Percentiles rank a stretch among this genome's conserved stretches.
Conservation (phyloP, 2,888 invertebrate genomes). For the Thecophora atra region DNA sequence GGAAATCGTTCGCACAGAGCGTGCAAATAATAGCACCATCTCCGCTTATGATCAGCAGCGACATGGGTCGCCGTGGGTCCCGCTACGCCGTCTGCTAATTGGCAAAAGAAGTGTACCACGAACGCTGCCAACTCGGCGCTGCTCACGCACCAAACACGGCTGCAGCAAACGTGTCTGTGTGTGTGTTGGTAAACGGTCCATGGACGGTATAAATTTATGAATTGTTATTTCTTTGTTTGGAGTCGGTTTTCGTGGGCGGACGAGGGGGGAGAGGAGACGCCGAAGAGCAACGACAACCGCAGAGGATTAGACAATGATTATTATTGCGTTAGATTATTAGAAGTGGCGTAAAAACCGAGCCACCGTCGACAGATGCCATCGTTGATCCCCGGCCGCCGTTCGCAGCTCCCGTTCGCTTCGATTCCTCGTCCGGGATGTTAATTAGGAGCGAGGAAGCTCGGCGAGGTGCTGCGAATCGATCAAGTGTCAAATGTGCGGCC, state of each 20-base stretch:
- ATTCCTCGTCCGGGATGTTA: no score
- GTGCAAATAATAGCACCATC: constrained; percentile 65
- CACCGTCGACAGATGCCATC: no score
- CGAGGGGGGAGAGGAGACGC: neutral
- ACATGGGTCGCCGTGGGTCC: constrained; percentile 18
- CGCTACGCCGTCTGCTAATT: constrained; percentile 41
- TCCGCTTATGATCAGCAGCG: constrained; percentile 58
- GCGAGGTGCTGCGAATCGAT: no score
- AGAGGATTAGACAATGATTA: no score
- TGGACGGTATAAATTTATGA: constrained; percentile 33
- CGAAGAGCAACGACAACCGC: constrained; percentile 19
- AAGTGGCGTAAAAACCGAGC: no score
- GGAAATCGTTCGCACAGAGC: constrained; percentile 59
- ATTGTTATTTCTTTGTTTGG: constrained; percentile 42
- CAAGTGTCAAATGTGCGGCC: no score
- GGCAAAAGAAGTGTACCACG: constrained; percentile 40
- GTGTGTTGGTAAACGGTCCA: neutral
- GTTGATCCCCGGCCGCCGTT: no score
- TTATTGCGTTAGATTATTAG: no score
- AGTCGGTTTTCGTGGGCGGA: neutral
- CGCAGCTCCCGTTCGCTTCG: no score
- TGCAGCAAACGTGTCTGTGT: neutral
- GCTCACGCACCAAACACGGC: constrained; percentile 26
- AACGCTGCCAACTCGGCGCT: constrained; percentile 21
- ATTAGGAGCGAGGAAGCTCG: no score